Percentiles rank a stretch among this genome's conserved stretches.
Evolutionary conservation across 2,797 vertebrate genomes (phyloP).

Genomic region (Urosaurus nigricauda): DNA sequence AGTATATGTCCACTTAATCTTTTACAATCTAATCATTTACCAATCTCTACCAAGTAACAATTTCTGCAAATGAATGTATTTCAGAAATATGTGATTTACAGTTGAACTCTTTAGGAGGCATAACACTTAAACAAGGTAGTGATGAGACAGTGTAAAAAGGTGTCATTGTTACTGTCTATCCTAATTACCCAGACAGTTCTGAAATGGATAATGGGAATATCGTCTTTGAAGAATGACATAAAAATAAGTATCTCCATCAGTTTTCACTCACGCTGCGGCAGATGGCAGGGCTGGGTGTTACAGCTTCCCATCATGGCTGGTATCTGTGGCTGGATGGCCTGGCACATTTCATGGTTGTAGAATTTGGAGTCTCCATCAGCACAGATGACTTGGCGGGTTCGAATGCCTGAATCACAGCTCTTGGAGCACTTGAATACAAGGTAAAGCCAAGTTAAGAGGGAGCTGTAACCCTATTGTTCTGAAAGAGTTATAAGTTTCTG

Average conservation of each 20-base stretch:
- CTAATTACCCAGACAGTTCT: neutral
- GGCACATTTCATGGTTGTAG: slow-evolving; percentile 82
- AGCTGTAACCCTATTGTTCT: slow-evolving; percentile 21
- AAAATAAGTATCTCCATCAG: neutral
- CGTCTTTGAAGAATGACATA: neutral
- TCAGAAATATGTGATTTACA: neutral
- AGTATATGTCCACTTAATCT: neutral
- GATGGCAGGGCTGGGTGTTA: slow-evolving; percentile 89
- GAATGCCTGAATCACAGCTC: slow-evolving; percentile 88
- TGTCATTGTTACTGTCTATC: neutral
- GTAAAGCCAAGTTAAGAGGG: slow-evolving; percentile 25
- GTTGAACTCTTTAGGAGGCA: neutral
- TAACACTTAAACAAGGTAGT: neutral
- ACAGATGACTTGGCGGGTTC: slow-evolving; percentile 91
- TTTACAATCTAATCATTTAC: neutral
- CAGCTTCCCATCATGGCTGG: slow-evolving; percentile 86
- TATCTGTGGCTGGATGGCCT: slow-evolving; percentile 75
- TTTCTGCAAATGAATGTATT: neutral
- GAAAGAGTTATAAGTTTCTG: neutral
- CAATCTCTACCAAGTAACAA: neutral
- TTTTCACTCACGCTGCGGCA: slow-evolving; percentile 85
- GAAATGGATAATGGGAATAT: slow-evolving; percentile 8
- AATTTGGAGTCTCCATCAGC: slow-evolving; percentile 82
- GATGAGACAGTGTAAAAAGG: neutral
- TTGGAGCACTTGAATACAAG: slow-evolving; percentile 86